Evolutionary conservation across 2,888 invertebrate species (phyloP).

Genomic region (Crossocerus cetratus): DNA sequence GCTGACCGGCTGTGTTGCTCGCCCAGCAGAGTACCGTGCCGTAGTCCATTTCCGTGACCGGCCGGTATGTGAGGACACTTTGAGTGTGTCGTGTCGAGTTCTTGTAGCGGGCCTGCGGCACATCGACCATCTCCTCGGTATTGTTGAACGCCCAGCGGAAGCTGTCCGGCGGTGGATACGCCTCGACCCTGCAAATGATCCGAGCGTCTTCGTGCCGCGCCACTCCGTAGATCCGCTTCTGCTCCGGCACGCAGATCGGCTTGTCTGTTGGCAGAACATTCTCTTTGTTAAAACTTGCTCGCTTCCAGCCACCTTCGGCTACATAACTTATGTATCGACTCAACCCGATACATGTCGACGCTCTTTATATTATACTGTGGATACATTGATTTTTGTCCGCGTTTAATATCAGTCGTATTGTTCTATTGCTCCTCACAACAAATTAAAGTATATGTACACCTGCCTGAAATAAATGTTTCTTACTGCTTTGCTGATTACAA

Average conservation of each 20-base stretch:
- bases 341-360: too few relatives aligned
- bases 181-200: conserved; percentile 90
- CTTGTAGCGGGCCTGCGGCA: conserved; percentile 84
- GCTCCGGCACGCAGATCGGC: conserved; percentile 87
- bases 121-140: conserved; percentile 88
- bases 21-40: conserved; percentile 88
- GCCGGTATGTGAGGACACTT: conserved; percentile 84
- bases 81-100: conserved; percentile 80
- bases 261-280: conserved; percentile 81
- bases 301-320: too few relatives aligned
- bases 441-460: too few relatives aligned
- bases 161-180: conserved; percentile 88
- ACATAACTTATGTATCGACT: too few relatives aligned
- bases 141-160: conserved; percentile 95
- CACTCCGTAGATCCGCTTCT: conserved; percentile 89
- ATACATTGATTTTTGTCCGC: too few relatives aligned
- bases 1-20: conserved; percentile 85
- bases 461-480: too few relatives aligned
- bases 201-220: conserved; percentile 89
- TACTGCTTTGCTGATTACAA: too few relatives aligned
- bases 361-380: too few relatives aligned
- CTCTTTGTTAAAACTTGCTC: not conserved
- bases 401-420: too few relatives aligned
- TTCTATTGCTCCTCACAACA: too few relatives aligned
- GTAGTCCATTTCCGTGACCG: conserved; percentile 86